A percentile compares a stretch with the other conserved stretches of the same genome.
These are phyloP conservation scores for Galago senegalensis DNA, from an alignment of 2,797 vertebrate genomes.

Conservation along the genomic window DNA sequence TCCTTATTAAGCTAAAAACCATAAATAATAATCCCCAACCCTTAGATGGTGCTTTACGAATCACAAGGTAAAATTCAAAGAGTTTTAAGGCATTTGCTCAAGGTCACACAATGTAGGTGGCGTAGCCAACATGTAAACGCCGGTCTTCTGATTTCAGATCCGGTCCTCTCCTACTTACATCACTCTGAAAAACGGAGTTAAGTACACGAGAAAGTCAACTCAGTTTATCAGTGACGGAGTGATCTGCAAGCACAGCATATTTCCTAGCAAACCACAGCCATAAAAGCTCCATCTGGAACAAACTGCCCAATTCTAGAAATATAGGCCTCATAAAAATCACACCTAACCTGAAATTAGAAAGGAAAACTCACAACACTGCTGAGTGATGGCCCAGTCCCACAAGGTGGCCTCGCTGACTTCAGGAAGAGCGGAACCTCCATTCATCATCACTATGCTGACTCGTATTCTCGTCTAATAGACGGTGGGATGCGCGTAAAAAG, in stretches of 20 bases:
- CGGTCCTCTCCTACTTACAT: not conserved
- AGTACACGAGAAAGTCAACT: constrained; percentile 65
- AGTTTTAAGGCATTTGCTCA: constrained; percentile 19
- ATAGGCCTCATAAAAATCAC: constrained; percentile 66
- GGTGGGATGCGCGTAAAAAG: not conserved
- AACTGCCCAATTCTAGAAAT: constrained; percentile 67
- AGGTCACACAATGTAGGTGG: constrained; percentile 4
- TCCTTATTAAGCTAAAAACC: constrained; percentile 12
- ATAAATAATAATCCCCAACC: not conserved
- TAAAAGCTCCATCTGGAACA: constrained; percentile 71
- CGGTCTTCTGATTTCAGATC: constrained; percentile 10
- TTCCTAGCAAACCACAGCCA: constrained; percentile 49
- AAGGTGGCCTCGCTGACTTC: constrained; percentile 17
- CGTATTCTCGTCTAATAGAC: not conserved
- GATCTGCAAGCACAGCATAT: constrained; percentile 59
- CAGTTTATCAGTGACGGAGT: constrained; percentile 67
- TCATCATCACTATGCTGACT: not conserved
- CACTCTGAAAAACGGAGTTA: constrained; percentile 56
- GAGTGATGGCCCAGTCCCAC: not conserved
- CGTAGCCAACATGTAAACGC: not conserved
- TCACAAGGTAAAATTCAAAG: constrained; percentile 33
- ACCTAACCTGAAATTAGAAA: constrained; percentile 58
- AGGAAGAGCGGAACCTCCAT: constrained; percentile 17
- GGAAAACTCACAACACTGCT: constrained; percentile 10
- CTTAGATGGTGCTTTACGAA: constrained; percentile 5